These are phyloP conservation scores for Serranus cabrilla DNA, from an alignment of 2,797 vertebrate species.

Conservation along the genomic window DNA sequence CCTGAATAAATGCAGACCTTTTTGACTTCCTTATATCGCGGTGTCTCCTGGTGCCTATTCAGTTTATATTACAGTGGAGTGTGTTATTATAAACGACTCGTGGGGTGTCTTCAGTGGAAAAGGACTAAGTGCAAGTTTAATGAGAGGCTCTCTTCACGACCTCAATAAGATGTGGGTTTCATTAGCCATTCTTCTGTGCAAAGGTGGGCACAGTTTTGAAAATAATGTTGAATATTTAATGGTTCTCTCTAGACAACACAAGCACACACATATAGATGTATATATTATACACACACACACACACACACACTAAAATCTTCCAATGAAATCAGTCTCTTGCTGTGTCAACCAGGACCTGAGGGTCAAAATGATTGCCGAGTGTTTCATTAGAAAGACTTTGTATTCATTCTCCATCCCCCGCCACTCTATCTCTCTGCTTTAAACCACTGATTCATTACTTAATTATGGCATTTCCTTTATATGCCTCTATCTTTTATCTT, in stretches of 20 bases:
- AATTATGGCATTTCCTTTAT: conserved; percentile 46
- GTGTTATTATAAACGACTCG: conserved; percentile 70
- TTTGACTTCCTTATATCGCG: conserved; percentile 63
- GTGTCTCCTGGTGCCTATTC: conserved; percentile 69
- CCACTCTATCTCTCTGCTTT: conserved; percentile 35
- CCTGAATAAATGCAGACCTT: conserved; percentile 68
- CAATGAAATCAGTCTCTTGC: conserved; percentile 41
- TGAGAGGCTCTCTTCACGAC: conserved; percentile 59
- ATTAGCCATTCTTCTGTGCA: conserved; percentile 59
- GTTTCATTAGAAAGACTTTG: conserved; percentile 58
- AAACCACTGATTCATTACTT: conserved; percentile 59
- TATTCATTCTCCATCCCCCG: conserved; percentile 44
- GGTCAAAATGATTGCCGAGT: conserved; percentile 48
- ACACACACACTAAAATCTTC: background rate
- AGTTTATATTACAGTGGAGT: conserved; percentile 73
- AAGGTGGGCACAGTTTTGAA: conserved; percentile 67
- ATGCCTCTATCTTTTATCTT: conserved; percentile 28
- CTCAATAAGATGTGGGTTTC: conserved; percentile 63
- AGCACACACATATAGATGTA: background rate
- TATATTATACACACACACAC: background rate
- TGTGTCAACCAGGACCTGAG: conserved; percentile 36
- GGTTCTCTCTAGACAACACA: conserved; percentile 35
- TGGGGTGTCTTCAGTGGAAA: conserved; percentile 55
- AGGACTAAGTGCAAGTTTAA: conserved; percentile 69
- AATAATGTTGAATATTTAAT: conserved; percentile 71